These are phyloP conservation scores for Orthosia cruda DNA, from an alignment of 2,888 invertebrate genomes.

Conservation along the genomic window DNA sequence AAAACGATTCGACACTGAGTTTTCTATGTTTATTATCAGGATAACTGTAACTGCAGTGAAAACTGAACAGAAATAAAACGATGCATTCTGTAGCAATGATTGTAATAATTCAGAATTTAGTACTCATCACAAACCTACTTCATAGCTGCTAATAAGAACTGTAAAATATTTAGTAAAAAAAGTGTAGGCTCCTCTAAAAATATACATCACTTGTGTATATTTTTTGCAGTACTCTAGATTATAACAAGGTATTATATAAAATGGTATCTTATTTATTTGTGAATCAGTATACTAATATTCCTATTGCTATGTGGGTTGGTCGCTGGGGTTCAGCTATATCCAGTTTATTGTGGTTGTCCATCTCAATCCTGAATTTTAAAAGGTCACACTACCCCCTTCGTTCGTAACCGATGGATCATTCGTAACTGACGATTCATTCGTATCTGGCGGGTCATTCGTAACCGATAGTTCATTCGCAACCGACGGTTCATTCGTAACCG, in stretches of 20 bases:
- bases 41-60: conserved; percentile 44
- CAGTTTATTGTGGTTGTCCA: neutral
- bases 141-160: conserved; percentile 53
- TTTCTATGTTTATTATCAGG: conserved; percentile 53
- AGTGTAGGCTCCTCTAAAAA: conserved; percentile 37
- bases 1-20: conserved; percentile 49
- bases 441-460: too few relatives aligned
- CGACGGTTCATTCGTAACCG: too few relatives aligned
- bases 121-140: conserved; percentile 31
- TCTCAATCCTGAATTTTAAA: too few relatives aligned
- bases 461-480: too few relatives aligned
- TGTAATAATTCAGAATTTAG: conserved; percentile 35
- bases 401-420: too few relatives aligned
- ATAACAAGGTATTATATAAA: neutral
- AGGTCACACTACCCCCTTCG: too few relatives aligned
- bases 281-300: neutral
- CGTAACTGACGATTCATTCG: too few relatives aligned
- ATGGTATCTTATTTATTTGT: neutral
- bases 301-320: neutral
- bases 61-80: conserved; percentile 53
- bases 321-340: neutral
- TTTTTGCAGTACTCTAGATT: neutral
- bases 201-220: neutral
- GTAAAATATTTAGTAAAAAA: conserved; percentile 47
- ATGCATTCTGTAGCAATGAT: conserved; percentile 2